phyloP scores from a whole-genome alignment of 1,140 invertebrate species.

The Gryllus bimaculatus region DNA sequence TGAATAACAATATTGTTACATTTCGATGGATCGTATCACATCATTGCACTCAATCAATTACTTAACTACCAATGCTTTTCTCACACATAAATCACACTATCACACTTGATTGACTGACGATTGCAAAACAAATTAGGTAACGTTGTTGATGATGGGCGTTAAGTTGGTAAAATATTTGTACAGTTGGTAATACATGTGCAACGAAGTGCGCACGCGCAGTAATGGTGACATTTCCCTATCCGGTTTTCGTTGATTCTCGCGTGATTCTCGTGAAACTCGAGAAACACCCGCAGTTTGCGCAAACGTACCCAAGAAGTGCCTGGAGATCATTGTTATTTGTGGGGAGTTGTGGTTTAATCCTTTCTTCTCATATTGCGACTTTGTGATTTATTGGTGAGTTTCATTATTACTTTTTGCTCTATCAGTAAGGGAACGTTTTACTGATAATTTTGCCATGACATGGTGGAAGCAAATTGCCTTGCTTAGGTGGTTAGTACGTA shows the following conservation, averaged over 20 bases:
- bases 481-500: background rate
- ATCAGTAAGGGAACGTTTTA: too few relatives aligned
- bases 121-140: too few relatives aligned
- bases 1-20: too few relatives aligned
- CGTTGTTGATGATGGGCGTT: too few relatives aligned
- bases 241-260: background rate
- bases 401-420: background rate
- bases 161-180: too few relatives aligned
- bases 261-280: slow-evolving; percentile 6
- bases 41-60: too few relatives aligned
- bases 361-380: background rate
- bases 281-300: slow-evolving; percentile 13
- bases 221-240: slow-evolving; percentile 7
- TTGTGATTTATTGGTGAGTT: slow-evolving; percentile 7
- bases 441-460: background rate
- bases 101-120: too few relatives aligned
- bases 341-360: background rate
- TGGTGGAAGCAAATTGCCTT: background rate
- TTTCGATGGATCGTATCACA: too few relatives aligned
- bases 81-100: too few relatives aligned
- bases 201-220: background rate
- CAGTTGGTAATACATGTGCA: slow-evolving; percentile 9
- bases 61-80: too few relatives aligned
- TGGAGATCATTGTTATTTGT: background rate
- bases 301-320: slow-evolving; percentile 8